Base-by-base conservation (phyloP, 2,888 invertebrate species). In the Microctonus brassicae region DNA sequence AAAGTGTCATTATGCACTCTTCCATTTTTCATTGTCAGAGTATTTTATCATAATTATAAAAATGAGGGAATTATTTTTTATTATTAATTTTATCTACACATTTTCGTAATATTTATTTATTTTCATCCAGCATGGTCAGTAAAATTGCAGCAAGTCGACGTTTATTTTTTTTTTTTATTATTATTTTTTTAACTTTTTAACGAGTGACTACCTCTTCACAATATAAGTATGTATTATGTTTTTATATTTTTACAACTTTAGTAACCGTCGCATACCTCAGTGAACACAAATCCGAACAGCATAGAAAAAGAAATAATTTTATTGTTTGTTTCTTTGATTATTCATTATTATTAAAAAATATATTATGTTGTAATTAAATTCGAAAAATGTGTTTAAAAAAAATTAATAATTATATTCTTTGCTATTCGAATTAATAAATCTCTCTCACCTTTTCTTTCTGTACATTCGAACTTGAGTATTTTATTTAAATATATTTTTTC, bases 201-300 rank as follows among this genome's bases (percentile, higher is more conserved):
- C 80, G 79, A 82, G 80, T 82, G 82, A 83, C 84, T 84, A 85
- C 85, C 85, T 84, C 84, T 81, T 83, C 29, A 5, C 29, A 79
- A 77, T 65, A 73, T 83, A 83, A 85, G 78, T 83, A n/a, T 47
- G 83, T 85, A 86, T 86, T 86, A 84, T 85, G 82, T 84, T 84
- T 84, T 86, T 84, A 84, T 85, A 86, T 82, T 83, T 85, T 86
- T 86, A 86, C 85, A 85, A 82, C 83, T 84, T 85, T 85, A 86
- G 84, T 83, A 84, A 86, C 86, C 85, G n/a, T n/a, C n/a, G 80
- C 82, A 86, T 86, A 86, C 85, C 86, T 86, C 86, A 85, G 81
- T 83, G 79, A 79, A 79, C 75, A 72, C 53, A 60, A 64, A 73
- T 62, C 70, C 61, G 64, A 68, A 70, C 65, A 72, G 75, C 72